Evolutionary conservation across 2,797 vertebrate genomes (phyloP).

Genomic region (Gephyroberyx darwinii): DNA sequence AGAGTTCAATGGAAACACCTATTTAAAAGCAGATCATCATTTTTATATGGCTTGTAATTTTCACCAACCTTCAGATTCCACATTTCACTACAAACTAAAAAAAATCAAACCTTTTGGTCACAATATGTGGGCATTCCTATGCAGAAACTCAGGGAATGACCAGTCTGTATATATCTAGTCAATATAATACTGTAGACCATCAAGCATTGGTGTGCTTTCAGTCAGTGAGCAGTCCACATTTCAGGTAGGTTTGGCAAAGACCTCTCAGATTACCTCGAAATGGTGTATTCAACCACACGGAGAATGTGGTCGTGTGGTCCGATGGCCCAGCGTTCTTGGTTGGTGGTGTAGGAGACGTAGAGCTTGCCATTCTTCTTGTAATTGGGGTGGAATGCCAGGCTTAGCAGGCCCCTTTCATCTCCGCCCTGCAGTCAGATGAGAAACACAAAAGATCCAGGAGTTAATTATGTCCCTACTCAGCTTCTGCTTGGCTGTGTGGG

Average conservation of each 20-base stretch:
- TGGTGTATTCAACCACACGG: slow-evolving; percentile 96
- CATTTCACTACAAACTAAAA: too few species aligned
- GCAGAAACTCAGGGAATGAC: background rate
- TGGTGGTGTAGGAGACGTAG: slow-evolving; percentile 99
- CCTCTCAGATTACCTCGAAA: slow-evolving; percentile 85
- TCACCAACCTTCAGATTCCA: too few species aligned
- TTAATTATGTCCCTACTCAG: slow-evolving; percentile 93
- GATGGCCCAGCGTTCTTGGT: slow-evolving; percentile 98
- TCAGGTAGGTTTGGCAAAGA: slow-evolving; percentile 51
- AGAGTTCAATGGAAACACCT: too few species aligned
- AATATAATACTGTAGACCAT: slow-evolving; percentile 7
- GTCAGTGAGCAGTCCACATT: slow-evolving; percentile 24
- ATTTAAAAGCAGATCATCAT: too few species aligned
- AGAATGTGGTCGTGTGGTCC: slow-evolving; percentile 99
- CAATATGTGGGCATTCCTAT: background rate
- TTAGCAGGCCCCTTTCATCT: slow-evolving; percentile 99
- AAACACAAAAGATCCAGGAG: slow-evolving; percentile 97
- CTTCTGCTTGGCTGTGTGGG: slow-evolving; percentile 75
- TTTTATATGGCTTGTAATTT: too few species aligned
- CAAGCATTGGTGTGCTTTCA: slow-evolving; percentile 32
- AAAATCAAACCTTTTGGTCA: background rate
- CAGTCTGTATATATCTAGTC: slow-evolving; percentile 4
- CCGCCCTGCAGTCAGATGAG: slow-evolving; percentile 98
- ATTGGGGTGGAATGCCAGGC: slow-evolving; percentile 99
- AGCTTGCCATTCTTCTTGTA: slow-evolving; percentile 99